A percentile compares a stretch with the other conserved stretches of the same genome.
Evolutionary conservation across 2,888 invertebrate genomes (phyloP).

Genomic region (Rhorus exstirpatorius): DNA sequence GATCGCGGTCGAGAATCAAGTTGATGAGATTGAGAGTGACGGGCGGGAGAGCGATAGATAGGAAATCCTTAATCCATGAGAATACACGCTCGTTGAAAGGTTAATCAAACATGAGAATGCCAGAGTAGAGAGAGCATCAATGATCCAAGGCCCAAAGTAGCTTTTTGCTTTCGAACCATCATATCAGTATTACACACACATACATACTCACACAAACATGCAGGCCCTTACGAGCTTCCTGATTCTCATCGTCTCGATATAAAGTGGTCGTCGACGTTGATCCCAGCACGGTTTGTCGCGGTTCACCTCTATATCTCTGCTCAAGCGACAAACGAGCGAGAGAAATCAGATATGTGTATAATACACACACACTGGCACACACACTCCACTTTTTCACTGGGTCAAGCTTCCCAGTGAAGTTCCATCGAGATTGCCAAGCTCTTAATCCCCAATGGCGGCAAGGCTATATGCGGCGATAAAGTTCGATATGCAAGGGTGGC

Average conservation of each 20-base stretch:
- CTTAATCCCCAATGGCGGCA: constrained; percentile 45
- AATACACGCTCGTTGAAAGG: constrained; percentile 55
- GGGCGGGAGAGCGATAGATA: constrained; percentile 10
- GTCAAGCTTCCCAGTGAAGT: constrained; percentile 75
- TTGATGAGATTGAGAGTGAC: constrained; percentile 2
- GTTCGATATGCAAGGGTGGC: constrained; percentile 2
- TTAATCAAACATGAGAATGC: constrained; percentile 53
- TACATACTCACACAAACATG: too few relatives aligned
- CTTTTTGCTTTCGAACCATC: constrained; percentile 51
- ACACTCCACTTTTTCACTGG: constrained; percentile 65
- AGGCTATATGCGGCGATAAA: constrained; percentile 24
- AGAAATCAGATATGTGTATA: constrained; percentile 4
- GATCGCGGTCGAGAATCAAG: constrained; percentile 6
- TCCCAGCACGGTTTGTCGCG: constrained; percentile 54
- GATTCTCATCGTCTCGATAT: constrained; percentile 46
- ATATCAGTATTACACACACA: constrained; percentile 1
- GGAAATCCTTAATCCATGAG: constrained; percentile 49
- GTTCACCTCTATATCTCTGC: constrained; percentile 63
- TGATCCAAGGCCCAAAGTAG: constrained; percentile 27
- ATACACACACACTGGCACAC: neutral
- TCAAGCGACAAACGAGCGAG: constrained; percentile 70
- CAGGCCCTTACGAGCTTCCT: too few relatives aligned
- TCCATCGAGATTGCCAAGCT: constrained; percentile 74
- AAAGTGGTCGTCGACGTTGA: constrained; percentile 57
- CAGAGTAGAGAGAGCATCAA: constrained; percentile 28